phyloP scores from a whole-genome alignment of 2,113 vertebrate species.

The Mugil cephalus region DNA sequence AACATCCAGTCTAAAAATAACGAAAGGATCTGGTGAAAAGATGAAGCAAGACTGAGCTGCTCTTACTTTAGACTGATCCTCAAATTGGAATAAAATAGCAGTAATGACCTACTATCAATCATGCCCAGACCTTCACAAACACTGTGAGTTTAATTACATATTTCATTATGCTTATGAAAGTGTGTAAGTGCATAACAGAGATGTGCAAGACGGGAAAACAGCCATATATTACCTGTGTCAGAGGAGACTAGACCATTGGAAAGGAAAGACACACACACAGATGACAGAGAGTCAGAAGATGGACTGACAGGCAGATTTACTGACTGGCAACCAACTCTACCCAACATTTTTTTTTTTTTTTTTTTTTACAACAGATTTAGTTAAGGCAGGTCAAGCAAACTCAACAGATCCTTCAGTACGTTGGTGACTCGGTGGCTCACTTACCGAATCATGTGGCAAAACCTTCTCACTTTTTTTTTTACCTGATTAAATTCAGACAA shows the following conservation, averaged over 20 bases:
- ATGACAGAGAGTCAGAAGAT: slow-evolving; percentile 72
- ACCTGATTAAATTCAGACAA: slow-evolving; percentile 32
- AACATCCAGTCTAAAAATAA: slow-evolving; percentile 46
- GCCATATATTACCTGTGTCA: slow-evolving; percentile 83
- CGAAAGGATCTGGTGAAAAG: slow-evolving; percentile 18
- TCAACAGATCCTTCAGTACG: too few species aligned
- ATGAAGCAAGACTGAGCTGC: slow-evolving; percentile 18
- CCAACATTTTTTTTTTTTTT: background rate
- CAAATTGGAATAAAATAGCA: slow-evolving; percentile 27
- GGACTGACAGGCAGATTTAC: slow-evolving; percentile 64
- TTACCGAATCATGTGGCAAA: background rate
- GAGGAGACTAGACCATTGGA: slow-evolving; percentile 84
- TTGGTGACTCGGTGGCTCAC: too few species aligned
- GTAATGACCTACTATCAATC: slow-evolving; percentile 15
- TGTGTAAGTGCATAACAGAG: slow-evolving; percentile 48
- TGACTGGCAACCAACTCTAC: slow-evolving; percentile 19
- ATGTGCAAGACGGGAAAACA: slow-evolving; percentile 69
- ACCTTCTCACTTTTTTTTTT: background rate
- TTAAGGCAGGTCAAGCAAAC: background rate
- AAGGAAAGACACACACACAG: slow-evolving; percentile 75
- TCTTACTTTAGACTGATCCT: slow-evolving; percentile 10
- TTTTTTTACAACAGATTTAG: background rate
- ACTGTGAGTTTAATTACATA: background rate
- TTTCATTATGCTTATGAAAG: slow-evolving; percentile 5
- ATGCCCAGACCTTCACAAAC: slow-evolving; percentile 17